phyloP scores from a whole-genome alignment of 2,888 invertebrate genomes.

The Drosophila yooni region DNA sequence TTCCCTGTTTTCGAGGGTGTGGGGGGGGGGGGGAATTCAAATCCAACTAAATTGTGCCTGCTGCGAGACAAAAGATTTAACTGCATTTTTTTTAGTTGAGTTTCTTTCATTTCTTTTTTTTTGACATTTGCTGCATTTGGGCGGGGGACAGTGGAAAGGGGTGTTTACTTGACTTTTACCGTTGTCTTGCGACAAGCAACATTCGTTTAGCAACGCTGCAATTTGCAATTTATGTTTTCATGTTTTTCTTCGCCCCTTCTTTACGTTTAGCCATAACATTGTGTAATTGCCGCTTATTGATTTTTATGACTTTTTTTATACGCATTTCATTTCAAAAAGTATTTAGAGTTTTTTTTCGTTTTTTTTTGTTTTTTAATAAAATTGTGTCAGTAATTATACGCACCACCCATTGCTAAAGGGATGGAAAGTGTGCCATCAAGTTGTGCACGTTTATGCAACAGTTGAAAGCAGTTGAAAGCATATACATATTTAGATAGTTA shows the following conservation, averaged over 20 bases:
- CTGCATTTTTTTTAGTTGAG: background rate
- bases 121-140: background rate
- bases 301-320: background rate
- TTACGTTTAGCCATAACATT: background rate
- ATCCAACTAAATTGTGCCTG: background rate
- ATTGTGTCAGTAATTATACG: background rate
- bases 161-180: background rate
- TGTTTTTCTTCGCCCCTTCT: background rate
- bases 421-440: background rate
- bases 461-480: background rate
- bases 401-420: background rate
- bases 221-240: background rate
- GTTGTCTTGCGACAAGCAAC: background rate
- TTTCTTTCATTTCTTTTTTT: background rate
- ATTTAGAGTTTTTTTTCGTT: background rate
- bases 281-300: background rate
- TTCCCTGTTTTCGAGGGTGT: background rate
- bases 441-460: background rate
- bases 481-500: background rate
- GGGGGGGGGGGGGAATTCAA: background rate
- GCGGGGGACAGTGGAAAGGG: background rate
- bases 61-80: background rate
- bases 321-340: background rate
- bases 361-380: background rate
- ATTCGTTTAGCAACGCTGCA: background rate